Base-by-base conservation (phyloP, 2,113 vertebrate genomes). In the Sapayoa aenigma region DNA sequence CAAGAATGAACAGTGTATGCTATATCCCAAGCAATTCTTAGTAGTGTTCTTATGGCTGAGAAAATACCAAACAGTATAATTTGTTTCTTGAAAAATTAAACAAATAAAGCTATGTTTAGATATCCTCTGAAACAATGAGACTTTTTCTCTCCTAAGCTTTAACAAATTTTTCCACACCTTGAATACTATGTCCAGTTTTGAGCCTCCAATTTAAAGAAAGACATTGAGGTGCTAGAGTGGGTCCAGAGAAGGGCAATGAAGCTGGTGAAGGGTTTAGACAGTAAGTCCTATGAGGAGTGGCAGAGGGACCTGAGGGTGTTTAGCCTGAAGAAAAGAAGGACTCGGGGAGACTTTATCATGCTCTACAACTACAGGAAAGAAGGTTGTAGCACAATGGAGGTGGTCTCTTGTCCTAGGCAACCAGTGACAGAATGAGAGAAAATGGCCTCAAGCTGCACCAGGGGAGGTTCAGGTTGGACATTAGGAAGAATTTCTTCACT, bases 211-310 rank as follows among this genome's bases (percentile, higher is more conserved):
- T 55, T 69, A 55, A 31, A 53, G 41, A 27, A 68, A 21, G 24
- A 55, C 0, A 0, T 16, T 33, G 55, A 37, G 24, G 25, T 37
- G 4, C 10, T 68, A 31, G 22, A 42, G 8, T 17, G 19, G 24
- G 22, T 37, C 49, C 9, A 5, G 35, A 62, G 41, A 49, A 21
- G 15, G 21, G 25, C 17, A 63, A 27, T 6, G 7, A 27, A 62
- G 35, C 12, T 42, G 55, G 21, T 31, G 46, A 53, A 47, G 5
- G 0, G 4, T 55, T 22, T 42, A 55, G 30, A 60, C 16, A 62
- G 25, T 6, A 49, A 69, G 41, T 16, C 11, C 53, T 76, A 19
- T 35, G 9, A 69, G 31, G 25, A 90, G 55, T 5, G 41, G 5
- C 30, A 23, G 41, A 47, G 53, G 31, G 9, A 66, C 21, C 8